These are phyloP conservation scores for Fulica atra DNA, from an alignment of 2,113 vertebrate species.

Conservation along the genomic window DNA sequence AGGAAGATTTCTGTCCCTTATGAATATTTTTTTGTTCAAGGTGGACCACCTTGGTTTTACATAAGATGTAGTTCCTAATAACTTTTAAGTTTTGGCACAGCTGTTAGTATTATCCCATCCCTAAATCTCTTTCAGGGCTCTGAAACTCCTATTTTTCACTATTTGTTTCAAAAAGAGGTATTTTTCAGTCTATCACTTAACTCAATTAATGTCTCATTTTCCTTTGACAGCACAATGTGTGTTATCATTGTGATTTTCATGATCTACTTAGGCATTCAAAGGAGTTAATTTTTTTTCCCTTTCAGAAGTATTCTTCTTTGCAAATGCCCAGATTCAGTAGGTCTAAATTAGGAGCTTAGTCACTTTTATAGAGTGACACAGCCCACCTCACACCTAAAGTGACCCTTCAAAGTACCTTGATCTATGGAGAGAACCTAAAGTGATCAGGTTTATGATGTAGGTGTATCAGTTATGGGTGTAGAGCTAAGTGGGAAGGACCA, in stretches of 20 bases:
- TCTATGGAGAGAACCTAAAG: not conserved
- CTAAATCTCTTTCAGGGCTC: not conserved
- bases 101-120: not conserved
- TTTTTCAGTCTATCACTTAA: slow-evolving; percentile 29
- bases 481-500: not conserved
- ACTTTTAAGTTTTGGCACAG: not conserved
- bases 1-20: not conserved
- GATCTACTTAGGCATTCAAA: slow-evolving; percentile 9
- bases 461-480: not conserved
- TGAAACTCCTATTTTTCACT: not conserved
- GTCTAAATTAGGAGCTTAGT: not conserved
- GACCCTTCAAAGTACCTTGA: not conserved
- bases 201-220: slow-evolving; percentile 23
- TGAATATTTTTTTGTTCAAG: not conserved
- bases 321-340: not conserved
- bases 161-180: not conserved
- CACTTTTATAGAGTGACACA: not conserved
- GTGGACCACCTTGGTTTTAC: not conserved
- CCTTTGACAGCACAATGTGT: slow-evolving; percentile 44
- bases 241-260: slow-evolving; percentile 29
- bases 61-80: not conserved
- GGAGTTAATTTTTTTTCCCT: not conserved
- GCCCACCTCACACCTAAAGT: not conserved
- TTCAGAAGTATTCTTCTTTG: not conserved
- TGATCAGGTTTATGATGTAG: not conserved